Base-by-base conservation (phyloP, 2,888 invertebrate genomes). In the Clusia tigrina region DNA sequence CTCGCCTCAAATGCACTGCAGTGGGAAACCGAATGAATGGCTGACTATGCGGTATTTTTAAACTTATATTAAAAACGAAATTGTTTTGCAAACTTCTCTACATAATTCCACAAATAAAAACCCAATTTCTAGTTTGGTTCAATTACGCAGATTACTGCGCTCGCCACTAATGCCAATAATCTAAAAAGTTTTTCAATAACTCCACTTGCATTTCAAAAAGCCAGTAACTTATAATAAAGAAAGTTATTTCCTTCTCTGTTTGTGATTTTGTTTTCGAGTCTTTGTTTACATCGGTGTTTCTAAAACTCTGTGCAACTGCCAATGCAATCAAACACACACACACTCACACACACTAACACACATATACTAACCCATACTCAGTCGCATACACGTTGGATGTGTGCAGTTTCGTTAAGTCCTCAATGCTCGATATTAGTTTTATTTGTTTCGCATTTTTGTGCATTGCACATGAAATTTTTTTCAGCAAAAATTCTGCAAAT, bases 101-200 rank as follows among this genome's bases (percentile, higher is more conserved):
- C 5, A 32, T 32, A 32, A 32, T 32, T 32, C 12, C n/a, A 9
- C 32, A 32, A 9, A 32, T 32, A 32, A 42, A 42, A 42, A 10
- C n/a, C 12, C n/a, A 10, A 15, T 42, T 42, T 42, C 10, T 3
- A 42, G n/a, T 42, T 42, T 42, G 15, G 6, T 42, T 42, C 42
- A 15, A 3, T n/a, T 42, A 3, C 42, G 42, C n/a, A n/a, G 15
- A 42, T 12, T 32, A 32, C 5, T 32, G 32, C 12, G 42, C 42
- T 10, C 42, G n/a, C 42, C 10, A 42, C n/a, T n/a, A 42, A 42
- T 42, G n/a, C 42, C 6, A 42, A 42, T n/a, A 42, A 6, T 5
- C n/a, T 3, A 42, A 17, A 48, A 48, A 48, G 20, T 48, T 48
- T 48, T 48, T 48, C 48, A 48, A 48, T 48, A 48, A 48, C 48